Percentiles rank a stretch among this genome's conserved stretches.
These are phyloP conservation scores for Speoplatyrhinus poulsoni DNA, from an alignment of 2,113 vertebrate genomes.

Conservation along the genomic window DNA sequence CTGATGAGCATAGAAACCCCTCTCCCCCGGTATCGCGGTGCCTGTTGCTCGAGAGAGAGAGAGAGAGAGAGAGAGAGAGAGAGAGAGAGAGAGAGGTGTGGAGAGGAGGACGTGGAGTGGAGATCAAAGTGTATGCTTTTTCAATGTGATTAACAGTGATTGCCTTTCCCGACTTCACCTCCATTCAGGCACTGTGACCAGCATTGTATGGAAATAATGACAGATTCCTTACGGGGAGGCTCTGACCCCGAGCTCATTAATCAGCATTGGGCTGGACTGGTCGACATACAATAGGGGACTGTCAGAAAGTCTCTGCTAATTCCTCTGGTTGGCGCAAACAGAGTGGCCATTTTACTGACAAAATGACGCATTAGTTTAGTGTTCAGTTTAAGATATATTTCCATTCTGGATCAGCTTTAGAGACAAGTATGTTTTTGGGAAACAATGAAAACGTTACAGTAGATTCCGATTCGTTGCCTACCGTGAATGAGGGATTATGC, in stretches of 20 bases:
- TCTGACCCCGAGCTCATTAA: slow-evolving; percentile 66
- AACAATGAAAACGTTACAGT: no score
- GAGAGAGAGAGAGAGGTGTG: neutral
- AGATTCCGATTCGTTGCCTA: no score
- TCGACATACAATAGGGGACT: slow-evolving; percentile 48
- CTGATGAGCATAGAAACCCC: slow-evolving; percentile 44
- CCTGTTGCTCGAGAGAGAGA: slow-evolving; percentile 15
- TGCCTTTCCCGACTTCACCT: slow-evolving; percentile 57
- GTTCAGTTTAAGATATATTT: no score
- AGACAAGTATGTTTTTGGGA: no score
- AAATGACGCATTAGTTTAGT: slow-evolving; percentile 2
- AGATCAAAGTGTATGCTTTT: slow-evolving; percentile 60
- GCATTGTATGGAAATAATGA: slow-evolving; percentile 54
- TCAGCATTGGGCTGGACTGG: slow-evolving; percentile 62
- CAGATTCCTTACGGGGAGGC: slow-evolving; percentile 44
- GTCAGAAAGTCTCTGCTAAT: slow-evolving; percentile 48
- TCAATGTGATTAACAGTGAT: slow-evolving; percentile 69
- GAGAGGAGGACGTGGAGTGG: slow-evolving; percentile 1
- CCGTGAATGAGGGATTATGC: no score
- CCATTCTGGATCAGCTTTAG: no score
- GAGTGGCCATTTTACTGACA: slow-evolving; percentile 2
- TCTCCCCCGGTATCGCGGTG: slow-evolving; percentile 22
- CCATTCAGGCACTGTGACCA: slow-evolving; percentile 53
- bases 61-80: slow-evolving; percentile 22
- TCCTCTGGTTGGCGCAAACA: slow-evolving; percentile 33